phyloP scores from a whole-genome alignment of 2,888 invertebrate genomes.

The Dasypogon diadema region DNA sequence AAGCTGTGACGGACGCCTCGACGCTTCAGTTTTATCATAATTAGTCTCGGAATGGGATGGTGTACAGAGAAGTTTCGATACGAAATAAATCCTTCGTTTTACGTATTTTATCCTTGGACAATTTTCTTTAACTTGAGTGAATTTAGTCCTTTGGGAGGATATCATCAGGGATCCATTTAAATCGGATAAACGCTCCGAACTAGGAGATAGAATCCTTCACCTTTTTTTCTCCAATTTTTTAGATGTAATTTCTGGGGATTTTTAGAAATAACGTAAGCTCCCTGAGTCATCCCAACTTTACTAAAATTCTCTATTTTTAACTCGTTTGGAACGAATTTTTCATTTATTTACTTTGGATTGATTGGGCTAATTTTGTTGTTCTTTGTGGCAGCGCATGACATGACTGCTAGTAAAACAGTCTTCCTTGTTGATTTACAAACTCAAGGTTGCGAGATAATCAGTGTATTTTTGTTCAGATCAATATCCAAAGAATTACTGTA shows the following conservation, averaged over 20 bases:
- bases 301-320: slow-evolving; percentile 23
- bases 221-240: too few relatives aligned
- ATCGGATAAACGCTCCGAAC: not conserved
- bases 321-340: slow-evolving; percentile 1
- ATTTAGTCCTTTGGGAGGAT: not conserved
- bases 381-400: not conserved
- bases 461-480: slow-evolving; percentile 17
- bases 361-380: not conserved
- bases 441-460: slow-evolving; percentile 4
- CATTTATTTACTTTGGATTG: not conserved
- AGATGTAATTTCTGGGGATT: not conserved
- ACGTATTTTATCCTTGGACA: not conserved
- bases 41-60: slow-evolving; percentile 15
- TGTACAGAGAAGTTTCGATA: slow-evolving; percentile 6
- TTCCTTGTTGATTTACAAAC: slow-evolving; percentile 24
- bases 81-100: slow-evolving; percentile 22
- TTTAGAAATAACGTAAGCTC: slow-evolving; percentile 1
- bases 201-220: too few relatives aligned
- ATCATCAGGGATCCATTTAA: not conserved
- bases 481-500: too few relatives aligned
- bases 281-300: not conserved
- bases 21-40: slow-evolving; percentile 10
- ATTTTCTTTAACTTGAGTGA: too few relatives aligned
- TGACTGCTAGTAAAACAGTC: not conserved
- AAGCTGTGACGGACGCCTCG: not conserved